Conservation (phyloP, 2,888 invertebrate genomes). For the Volucella bombylans region DNA sequence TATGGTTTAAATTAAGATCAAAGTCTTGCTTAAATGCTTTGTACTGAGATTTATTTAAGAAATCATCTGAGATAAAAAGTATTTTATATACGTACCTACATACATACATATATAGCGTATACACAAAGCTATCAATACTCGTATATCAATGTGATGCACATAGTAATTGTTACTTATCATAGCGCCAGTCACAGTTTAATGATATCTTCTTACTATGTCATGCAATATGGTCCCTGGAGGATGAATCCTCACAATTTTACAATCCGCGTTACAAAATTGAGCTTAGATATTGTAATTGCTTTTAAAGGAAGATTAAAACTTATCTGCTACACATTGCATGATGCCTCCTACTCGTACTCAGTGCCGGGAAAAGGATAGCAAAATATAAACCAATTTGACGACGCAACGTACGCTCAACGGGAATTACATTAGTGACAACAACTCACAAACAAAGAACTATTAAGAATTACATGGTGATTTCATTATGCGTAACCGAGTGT, state of each 20-base stretch:
- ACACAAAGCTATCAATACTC: too few relatives aligned
- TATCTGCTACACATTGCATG: conserved; percentile 1
- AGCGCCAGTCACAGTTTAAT: conserved; percentile 51
- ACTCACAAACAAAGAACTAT: conserved; percentile 79
- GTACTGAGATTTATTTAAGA: too few relatives aligned
- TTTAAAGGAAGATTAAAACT: conserved; percentile 48
- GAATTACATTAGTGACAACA: conserved; percentile 71
- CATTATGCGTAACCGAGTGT: conserved; percentile 77
- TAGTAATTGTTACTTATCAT: too few relatives aligned
- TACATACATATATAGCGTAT: too few relatives aligned
- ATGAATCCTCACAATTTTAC: conserved; percentile 30
- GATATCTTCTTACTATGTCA: conserved; percentile 35
- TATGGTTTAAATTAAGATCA: too few relatives aligned
- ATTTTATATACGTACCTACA: too few relatives aligned
- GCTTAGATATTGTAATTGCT: conserved; percentile 58
- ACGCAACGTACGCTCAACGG: conserved; percentile 23
- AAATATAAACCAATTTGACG: conserved; percentile 47
- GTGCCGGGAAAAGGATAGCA: not conserved
- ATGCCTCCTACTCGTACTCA: not conserved
- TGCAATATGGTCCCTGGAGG: conserved; percentile 29
- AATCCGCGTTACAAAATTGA: conserved; percentile 31
- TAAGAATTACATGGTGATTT: conserved; percentile 80
- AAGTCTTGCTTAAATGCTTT: too few relatives aligned
- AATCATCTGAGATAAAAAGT: too few relatives aligned
- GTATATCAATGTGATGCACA: too few relatives aligned